Percentiles rank a stretch among this genome's conserved stretches.
Evolutionary conservation across 2,797 vertebrate genomes (phyloP).

Genomic region (Sebastes itinus): DNA sequence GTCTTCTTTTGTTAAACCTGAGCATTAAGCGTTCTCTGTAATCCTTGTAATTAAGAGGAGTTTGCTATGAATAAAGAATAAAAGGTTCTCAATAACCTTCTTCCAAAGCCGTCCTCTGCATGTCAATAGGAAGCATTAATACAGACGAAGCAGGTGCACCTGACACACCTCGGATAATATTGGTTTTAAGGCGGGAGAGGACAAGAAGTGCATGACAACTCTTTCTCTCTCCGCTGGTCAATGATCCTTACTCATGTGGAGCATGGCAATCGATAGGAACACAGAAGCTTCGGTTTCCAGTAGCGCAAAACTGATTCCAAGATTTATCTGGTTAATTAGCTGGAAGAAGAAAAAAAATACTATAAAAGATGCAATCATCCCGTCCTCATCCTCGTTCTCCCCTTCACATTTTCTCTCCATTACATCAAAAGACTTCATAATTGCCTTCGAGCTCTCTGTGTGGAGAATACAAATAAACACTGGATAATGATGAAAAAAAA

Average conservation of each 20-base stretch:
- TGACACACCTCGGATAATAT: slow-evolving; percentile 3
- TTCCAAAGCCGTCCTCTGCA: not conserved
- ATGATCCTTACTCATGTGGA: slow-evolving; percentile 62
- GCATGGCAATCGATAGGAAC: slow-evolving; percentile 71
- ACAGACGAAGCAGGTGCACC: slow-evolving; percentile 14
- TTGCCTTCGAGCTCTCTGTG: slow-evolving; percentile 23
- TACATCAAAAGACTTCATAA: slow-evolving; percentile 58
- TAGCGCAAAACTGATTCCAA: slow-evolving; percentile 68
- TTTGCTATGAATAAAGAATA: slow-evolving; percentile 28
- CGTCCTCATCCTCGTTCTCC: slow-evolving; percentile 11
- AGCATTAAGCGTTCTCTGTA: not conserved
- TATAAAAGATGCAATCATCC: slow-evolving; percentile 66
- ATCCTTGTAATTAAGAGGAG: slow-evolving; percentile 26
- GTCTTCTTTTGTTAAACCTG: slow-evolving; percentile 2
- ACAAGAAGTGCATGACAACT: slow-evolving; percentile 42
- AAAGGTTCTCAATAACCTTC: slow-evolving; percentile 29
- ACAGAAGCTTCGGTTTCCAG: slow-evolving; percentile 65
- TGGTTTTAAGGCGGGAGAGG: slow-evolving; percentile 34
- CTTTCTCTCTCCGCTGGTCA: slow-evolving; percentile 59
- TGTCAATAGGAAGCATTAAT: slow-evolving; percentile 25
- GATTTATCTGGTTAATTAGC: slow-evolving; percentile 83
- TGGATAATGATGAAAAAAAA: slow-evolving; percentile 35
- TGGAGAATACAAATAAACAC: slow-evolving; percentile 41
- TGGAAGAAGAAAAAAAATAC: slow-evolving; percentile 39
- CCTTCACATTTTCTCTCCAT: slow-evolving; percentile 27